Conservation (phyloP, 2,888 invertebrate genomes). For the Microplitis deprimator region DNA sequence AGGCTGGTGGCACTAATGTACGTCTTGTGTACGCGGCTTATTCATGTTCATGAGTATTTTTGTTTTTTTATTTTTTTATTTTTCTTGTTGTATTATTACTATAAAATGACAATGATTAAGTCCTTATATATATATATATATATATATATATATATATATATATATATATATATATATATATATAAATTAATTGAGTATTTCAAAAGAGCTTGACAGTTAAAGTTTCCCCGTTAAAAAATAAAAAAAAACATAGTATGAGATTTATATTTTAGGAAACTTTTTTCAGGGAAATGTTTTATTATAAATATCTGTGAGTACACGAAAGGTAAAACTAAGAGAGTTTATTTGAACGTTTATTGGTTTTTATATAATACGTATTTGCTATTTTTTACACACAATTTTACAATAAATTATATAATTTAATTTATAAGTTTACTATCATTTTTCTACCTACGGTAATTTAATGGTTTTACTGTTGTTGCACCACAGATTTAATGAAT, state of each 20-base stretch:
- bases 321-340: not conserved
- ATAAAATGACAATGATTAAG: not conserved
- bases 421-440: not conserved
- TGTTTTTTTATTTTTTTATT: not conserved
- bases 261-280: not conserved
- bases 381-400: not conserved
- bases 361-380: not conserved
- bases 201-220: not conserved
- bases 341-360: not conserved
- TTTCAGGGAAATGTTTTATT: not conserved
- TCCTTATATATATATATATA: no score
- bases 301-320: not conserved
- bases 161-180: no score
- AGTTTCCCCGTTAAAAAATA: not conserved
- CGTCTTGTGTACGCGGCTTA: not conserved
- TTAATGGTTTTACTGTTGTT: not conserved
- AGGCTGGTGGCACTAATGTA: constrained; percentile 14
- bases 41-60: not conserved
- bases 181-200: not conserved
- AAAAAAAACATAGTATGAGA: not conserved
- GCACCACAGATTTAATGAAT: not conserved
- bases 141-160: no score
- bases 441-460: not conserved
- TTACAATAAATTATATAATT: not conserved
- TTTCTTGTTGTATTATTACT: not conserved